A percentile compares a stretch with the other conserved stretches of the same genome.
Evolutionary conservation across 1,140 invertebrate species (phyloP).

Genomic region (Heterodera schachtii): DNA sequence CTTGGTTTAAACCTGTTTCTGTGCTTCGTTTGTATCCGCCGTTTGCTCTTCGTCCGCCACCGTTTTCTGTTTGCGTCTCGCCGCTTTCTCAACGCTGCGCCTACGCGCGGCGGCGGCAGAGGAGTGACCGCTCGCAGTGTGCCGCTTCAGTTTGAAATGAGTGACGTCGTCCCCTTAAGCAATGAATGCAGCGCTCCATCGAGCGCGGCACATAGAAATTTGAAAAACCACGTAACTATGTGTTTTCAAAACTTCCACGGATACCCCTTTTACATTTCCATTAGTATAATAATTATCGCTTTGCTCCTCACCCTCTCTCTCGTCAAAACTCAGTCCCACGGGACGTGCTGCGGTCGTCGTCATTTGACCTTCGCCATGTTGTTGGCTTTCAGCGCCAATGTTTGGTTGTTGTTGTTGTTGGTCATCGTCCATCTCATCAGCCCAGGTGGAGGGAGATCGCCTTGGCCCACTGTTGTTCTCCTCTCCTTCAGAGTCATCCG

Average conservation of each 20-base stretch:
- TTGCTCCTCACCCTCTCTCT: constrained; percentile 18
- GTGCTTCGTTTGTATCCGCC: not conserved
- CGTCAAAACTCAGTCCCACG: constrained; percentile 30
- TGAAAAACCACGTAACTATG: not conserved
- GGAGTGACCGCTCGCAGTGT: not conserved
- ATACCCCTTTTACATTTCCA: no score
- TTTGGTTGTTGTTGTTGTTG: not conserved
- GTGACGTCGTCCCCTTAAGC: constrained; percentile 24
- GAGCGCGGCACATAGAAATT: not conserved
- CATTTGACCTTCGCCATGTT: not conserved
- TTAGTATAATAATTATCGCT: no score
- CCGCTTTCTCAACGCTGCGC: constrained; percentile 15
- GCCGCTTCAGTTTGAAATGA: constrained; percentile 20
- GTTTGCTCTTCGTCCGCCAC: constrained; percentile 1
- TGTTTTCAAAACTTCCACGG: no score
- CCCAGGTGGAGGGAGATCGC: not conserved
- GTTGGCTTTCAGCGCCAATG: not conserved
- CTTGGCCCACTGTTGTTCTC: not conserved
- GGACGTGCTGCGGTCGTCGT: not conserved
- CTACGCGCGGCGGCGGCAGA: not conserved
- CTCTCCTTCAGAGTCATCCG: constrained; percentile 9
- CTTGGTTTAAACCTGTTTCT: not conserved
- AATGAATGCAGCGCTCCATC: not conserved
- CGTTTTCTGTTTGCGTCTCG: not conserved
- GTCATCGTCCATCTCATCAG: not conserved